phyloP scores from a whole-genome alignment of 1,140 invertebrate species.

The Pectinophora gossypiella region DNA sequence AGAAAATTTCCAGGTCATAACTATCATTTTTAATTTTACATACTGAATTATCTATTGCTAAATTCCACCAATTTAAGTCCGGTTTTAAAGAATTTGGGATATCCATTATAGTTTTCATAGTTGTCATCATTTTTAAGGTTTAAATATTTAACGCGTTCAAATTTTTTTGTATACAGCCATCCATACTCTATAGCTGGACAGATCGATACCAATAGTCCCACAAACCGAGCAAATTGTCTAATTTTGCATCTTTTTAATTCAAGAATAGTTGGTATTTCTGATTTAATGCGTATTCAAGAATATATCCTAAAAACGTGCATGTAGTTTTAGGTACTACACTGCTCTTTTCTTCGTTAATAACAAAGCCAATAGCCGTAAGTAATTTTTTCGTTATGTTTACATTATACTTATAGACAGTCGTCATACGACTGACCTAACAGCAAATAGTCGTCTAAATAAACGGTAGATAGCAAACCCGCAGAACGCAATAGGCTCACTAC shows the following conservation, averaged over 20 bases:
- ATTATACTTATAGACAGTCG: slow-evolving; percentile 4
- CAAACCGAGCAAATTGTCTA: slow-evolving; percentile 3
- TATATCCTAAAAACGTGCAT: not conserved
- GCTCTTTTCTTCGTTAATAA: too few relatives aligned
- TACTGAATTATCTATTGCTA: not conserved
- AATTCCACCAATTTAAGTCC: slow-evolving; percentile 8
- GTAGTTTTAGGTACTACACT: not conserved
- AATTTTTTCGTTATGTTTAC: not conserved
- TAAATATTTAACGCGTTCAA: slow-evolving; percentile 6
- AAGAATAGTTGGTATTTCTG: not conserved
- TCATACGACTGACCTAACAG: slow-evolving; percentile 1
- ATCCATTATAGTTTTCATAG: slow-evolving; percentile 1
- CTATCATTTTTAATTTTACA: slow-evolving; percentile 1
- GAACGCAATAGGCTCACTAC: not conserved
- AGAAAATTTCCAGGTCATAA: slow-evolving; percentile 6
- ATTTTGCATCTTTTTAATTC: slow-evolving; percentile 3
- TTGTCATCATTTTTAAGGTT: slow-evolving; percentile 1
- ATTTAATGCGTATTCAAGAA: not conserved
- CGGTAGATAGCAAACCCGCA: not conserved
- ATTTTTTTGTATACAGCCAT: slow-evolving; percentile 5
- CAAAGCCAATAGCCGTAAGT: slow-evolving; percentile 4
- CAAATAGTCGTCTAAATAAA: slow-evolving; percentile 7
- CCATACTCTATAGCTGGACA: too few relatives aligned
- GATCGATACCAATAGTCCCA: too few relatives aligned
- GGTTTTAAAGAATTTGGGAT: not conserved